These are phyloP conservation scores for Agonum fuliginosum DNA, from an alignment of 2,888 invertebrate species.

Conservation along the genomic window DNA sequence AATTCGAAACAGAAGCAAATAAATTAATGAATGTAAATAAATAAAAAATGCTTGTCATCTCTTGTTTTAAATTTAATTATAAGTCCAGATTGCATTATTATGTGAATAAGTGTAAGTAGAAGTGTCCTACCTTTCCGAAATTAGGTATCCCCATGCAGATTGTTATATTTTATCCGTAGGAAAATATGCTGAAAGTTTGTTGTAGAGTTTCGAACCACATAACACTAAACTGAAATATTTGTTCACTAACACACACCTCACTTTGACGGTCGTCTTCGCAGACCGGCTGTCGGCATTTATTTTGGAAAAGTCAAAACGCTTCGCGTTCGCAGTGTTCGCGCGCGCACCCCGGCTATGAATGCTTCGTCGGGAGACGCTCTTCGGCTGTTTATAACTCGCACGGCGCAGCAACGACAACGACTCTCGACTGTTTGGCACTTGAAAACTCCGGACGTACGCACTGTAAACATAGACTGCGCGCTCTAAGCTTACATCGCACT, in stretches of 20 bases:
- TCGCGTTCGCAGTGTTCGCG: constrained; percentile 3
- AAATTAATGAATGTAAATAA: too few species aligned
- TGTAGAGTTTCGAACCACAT: constrained; percentile 42
- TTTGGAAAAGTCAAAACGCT: constrained; percentile 32
- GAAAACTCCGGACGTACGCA: constrained; percentile 49
- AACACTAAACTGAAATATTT: constrained; percentile 43
- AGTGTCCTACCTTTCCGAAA: constrained; percentile 41
- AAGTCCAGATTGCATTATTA: too few species aligned
- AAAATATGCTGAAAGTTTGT: constrained; percentile 45
- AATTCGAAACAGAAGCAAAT: too few species aligned
- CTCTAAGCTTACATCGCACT: not conserved
- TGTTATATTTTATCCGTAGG: constrained; percentile 47
- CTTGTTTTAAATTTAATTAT: too few species aligned
- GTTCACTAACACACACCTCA: constrained; percentile 2
- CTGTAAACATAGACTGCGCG: constrained; percentile 30
- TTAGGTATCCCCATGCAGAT: constrained; percentile 56
- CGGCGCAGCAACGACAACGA: not conserved
- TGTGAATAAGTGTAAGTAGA: not conserved
- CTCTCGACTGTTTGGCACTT: constrained; percentile 44
- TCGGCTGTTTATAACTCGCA: constrained; percentile 57
- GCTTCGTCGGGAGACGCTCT: constrained; percentile 43
- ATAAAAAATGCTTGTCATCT: too few species aligned
- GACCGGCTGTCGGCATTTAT: constrained; percentile 28
- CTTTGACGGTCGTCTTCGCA: constrained; percentile 10
- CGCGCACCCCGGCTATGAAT: constrained; percentile 46